phyloP scores from a whole-genome alignment of 2,888 invertebrate genomes.

The Cephus rjabovi region DNA sequence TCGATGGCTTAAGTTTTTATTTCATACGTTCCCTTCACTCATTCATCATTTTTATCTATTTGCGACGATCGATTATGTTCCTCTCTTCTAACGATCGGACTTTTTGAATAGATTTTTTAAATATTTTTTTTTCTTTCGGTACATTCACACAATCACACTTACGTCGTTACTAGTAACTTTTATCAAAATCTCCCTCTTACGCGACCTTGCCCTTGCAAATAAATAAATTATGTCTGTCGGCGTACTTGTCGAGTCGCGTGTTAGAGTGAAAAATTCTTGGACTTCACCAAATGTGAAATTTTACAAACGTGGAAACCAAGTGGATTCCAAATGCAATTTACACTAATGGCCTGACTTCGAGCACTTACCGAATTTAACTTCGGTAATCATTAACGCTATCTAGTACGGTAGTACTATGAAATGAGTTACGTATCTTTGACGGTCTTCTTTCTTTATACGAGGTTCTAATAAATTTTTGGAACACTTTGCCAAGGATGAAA shows the following conservation, averaged over 20 bases:
- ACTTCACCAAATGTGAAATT: not conserved
- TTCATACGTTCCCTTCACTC: conserved; percentile 31
- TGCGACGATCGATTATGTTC: not conserved
- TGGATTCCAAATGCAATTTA: not conserved
- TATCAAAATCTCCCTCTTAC: not conserved
- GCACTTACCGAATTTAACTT: not conserved
- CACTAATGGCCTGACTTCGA: not conserved
- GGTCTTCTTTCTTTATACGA: not conserved
- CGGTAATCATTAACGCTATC: not conserved
- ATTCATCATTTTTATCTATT: conserved; percentile 20
- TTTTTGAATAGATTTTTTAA: not conserved
- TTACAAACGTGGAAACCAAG: not conserved
- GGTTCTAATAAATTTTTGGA: not conserved
- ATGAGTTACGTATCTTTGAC: not conserved
- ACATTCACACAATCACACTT: conserved; percentile 25
- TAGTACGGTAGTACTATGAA: not conserved
- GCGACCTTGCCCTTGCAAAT: not conserved
- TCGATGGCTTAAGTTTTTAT: conserved; percentile 59
- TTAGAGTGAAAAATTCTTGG: not conserved
- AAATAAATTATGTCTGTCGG: not conserved
- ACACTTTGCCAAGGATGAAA: too few species aligned
- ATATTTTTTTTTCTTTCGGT: not conserved
- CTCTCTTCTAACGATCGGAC: not conserved
- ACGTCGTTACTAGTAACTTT: conserved; percentile 48
- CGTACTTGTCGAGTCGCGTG: not conserved